These are phyloP conservation scores for Amphimallon solstitiale DNA, from an alignment of 2,888 invertebrate species.

Conservation along the genomic window DNA sequence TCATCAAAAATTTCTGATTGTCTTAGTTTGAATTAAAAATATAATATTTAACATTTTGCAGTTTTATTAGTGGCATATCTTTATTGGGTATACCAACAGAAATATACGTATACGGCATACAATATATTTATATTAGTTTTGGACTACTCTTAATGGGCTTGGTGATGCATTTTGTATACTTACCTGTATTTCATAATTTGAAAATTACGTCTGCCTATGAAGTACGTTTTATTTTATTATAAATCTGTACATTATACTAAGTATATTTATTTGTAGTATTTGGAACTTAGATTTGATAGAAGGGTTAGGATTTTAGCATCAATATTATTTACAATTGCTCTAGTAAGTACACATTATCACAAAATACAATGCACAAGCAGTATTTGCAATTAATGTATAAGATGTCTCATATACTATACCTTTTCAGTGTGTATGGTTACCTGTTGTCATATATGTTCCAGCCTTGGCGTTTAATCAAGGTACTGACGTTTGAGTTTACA, in stretches of 20 bases:
- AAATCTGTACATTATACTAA: background rate
- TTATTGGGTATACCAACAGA: slow-evolving; percentile 83
- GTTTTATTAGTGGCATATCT: slow-evolving; percentile 82
- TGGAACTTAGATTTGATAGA: slow-evolving; percentile 77
- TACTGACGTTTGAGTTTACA: slow-evolving; percentile 54
- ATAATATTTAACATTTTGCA: slow-evolving; percentile 52
- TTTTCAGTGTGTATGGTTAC: slow-evolving; percentile 78
- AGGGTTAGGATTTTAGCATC: slow-evolving; percentile 77
- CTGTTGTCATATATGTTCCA: slow-evolving; percentile 81
- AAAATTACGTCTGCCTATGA: slow-evolving; percentile 83
- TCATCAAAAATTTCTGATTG: no score
- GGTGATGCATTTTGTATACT: slow-evolving; percentile 73
- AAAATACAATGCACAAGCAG: slow-evolving; percentile 2
- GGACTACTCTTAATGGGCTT: slow-evolving; percentile 74
- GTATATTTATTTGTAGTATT: slow-evolving; percentile 66
- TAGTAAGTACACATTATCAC: slow-evolving; percentile 71
- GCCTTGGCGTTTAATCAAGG: slow-evolving; percentile 85
- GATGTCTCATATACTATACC: background rate
- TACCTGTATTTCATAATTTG: slow-evolving; percentile 80
- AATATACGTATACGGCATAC: slow-evolving; percentile 83
- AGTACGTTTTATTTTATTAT: slow-evolving; percentile 62
- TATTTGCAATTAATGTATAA: no score
- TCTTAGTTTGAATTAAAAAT: no score
- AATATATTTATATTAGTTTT: slow-evolving; percentile 74
- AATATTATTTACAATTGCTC: slow-evolving; percentile 72